phyloP scores from a whole-genome alignment of 1,140 invertebrate genomes.

The Pseudoatta argentina region DNA sequence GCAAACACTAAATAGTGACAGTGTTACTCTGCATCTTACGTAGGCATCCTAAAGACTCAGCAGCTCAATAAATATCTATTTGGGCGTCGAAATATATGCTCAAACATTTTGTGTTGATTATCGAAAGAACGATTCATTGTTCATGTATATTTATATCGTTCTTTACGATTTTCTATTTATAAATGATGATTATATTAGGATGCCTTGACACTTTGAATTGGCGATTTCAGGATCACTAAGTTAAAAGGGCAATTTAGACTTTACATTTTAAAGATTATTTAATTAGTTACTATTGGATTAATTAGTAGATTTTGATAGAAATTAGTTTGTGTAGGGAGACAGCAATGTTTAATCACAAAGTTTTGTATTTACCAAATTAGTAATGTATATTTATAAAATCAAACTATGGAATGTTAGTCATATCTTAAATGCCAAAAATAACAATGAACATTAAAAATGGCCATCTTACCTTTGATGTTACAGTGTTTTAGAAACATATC shows the following conservation, averaged over 20 bases:
- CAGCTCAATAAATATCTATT: constrained; percentile 49
- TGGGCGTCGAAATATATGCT: constrained; percentile 31
- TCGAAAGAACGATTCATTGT: neutral
- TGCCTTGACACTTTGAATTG: constrained; percentile 29
- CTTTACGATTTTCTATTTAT: constrained; percentile 28
- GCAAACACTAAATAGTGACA: neutral
- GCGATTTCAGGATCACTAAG: constrained; percentile 25
- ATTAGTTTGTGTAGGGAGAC: neutral
- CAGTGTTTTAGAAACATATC: too few species aligned
- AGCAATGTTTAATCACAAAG: too few species aligned
- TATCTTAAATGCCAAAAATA: too few species aligned
- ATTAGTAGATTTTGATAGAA: neutral
- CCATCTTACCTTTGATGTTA: too few species aligned
- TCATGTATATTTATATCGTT: constrained; percentile 51
- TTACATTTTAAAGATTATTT: constrained; percentile 2
- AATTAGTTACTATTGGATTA: neutral
- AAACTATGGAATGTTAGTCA: too few species aligned
- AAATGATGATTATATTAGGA: constrained; percentile 40
- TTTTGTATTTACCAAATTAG: too few species aligned
- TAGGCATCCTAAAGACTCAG: constrained; percentile 69
- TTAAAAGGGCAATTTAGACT: neutral
- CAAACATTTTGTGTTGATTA: neutral
- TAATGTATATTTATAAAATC: too few species aligned
- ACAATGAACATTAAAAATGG: too few species aligned
- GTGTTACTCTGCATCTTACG: constrained; percentile 71